Base-by-base conservation (phyloP, 2,888 invertebrate genomes). In the Petrolisthes manimaculis region DNA sequence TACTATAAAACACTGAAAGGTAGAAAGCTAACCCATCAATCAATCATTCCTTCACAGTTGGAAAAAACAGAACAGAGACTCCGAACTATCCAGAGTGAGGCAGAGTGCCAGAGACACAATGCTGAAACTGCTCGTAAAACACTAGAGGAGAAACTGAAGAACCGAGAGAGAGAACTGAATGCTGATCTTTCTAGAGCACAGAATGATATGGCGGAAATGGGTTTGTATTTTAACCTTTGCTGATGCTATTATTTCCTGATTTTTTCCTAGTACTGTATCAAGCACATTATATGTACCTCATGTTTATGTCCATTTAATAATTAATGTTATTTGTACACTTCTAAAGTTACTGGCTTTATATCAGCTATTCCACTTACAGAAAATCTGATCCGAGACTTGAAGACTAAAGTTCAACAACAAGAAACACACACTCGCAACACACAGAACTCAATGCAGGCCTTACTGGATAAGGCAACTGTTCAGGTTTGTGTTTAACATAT, bases 101-200 rank as follows among this genome's bases (percentile, higher is more conserved):
- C 81, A n/a, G 89, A 89, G 21, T 89, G 89, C 71, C 87, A 89
- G 81, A 74, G 89, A 24, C 86, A 89, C 71, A 89, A 89, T 71
- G 75, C 81, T 14, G 89, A 89, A 51, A 79, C 86, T 2, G 82
- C 84, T 3, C 86, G 87, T 18, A 86, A 87, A 53, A 81, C 67
- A 21, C 81, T 87, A 5, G 89, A 89, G 56, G 87, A 89, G 12
- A 89, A 86, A 54, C 75, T 82, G 24, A 86, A 82, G 80, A 87
- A 87, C 51, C 37, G 75, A 21, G 87, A 89, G 77, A 84, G 79
- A 54, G 89, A 89, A 37, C 71, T 81, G 14, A 89, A 69, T 69
- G 37, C 74, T 14, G 89, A 89, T 69, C 69, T 82, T 5, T 67
- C 87, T n/a, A 24, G 78, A 6, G 84, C 83, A 6, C 84, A 87